phyloP scores from a whole-genome alignment of 2,797 vertebrate species.

The Gymnopithys bicolor region DNA sequence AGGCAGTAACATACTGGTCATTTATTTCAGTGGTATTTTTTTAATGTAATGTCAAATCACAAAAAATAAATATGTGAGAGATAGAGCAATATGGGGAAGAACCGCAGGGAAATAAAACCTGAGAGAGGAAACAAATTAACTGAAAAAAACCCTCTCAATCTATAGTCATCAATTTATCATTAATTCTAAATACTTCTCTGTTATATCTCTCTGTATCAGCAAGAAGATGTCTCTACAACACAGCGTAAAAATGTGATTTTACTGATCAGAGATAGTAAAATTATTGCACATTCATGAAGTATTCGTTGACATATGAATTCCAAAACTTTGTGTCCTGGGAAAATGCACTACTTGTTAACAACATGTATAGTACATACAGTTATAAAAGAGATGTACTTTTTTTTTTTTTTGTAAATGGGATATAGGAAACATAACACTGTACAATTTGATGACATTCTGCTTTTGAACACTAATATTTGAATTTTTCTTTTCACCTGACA shows the following conservation, averaged over 20 bases:
- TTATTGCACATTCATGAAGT: background rate
- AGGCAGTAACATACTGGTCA: background rate
- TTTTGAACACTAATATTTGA: background rate
- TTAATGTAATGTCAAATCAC: background rate
- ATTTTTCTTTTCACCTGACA: background rate
- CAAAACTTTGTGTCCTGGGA: background rate
- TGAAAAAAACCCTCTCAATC: background rate
- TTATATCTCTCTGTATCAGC: background rate
- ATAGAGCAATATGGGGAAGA: background rate
- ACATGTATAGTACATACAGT: background rate
- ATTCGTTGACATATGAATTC: background rate
- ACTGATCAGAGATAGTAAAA: background rate
- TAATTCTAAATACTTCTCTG: background rate
- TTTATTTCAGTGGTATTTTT: slow-evolving; percentile 6
- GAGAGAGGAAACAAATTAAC: background rate
- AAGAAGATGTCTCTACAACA: background rate
- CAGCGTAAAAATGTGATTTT: background rate
- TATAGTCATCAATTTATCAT: background rate
- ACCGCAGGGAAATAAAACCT: background rate
- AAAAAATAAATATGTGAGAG: background rate
- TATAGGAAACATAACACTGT: background rate
- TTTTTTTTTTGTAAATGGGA: background rate
- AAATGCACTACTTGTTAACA: background rate
- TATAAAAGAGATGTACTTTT: background rate
- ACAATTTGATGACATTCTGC: background rate